Conservation (phyloP, 2,888 invertebrate species). For the Bellardia pandia region DNA sequence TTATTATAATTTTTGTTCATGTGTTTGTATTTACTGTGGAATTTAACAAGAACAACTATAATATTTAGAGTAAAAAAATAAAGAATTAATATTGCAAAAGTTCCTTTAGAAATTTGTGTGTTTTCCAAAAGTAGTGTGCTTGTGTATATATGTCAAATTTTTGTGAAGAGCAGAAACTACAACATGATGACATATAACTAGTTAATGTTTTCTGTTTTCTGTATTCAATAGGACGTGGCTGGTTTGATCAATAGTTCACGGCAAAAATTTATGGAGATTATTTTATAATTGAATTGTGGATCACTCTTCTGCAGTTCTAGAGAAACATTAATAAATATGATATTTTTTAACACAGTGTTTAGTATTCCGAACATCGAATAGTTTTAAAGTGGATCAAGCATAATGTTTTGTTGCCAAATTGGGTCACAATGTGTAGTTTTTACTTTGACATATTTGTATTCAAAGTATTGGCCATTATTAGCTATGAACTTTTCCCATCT, state of each 20-base stretch:
- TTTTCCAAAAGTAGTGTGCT: constrained; percentile 4
- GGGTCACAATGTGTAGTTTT: too few relatives aligned
- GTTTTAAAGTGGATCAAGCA: too few relatives aligned
- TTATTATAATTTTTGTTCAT: neutral
- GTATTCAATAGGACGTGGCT: constrained; percentile 1
- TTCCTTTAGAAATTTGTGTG: constrained; percentile 10
- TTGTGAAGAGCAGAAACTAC: neutral
- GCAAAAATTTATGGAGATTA: too few relatives aligned
- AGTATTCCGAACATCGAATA: too few relatives aligned
- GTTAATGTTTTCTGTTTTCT: constrained; percentile 32
- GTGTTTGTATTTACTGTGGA: neutral
- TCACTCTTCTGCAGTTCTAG: too few relatives aligned
- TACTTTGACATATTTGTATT: too few relatives aligned
- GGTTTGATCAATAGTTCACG: neutral
- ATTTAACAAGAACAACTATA: neutral
- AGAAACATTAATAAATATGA: too few relatives aligned
- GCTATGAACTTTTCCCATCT: too few relatives aligned
- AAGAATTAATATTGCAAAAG: constrained; percentile 40
- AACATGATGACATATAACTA: constrained; percentile 30
- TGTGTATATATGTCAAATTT: neutral
- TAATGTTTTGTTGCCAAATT: too few relatives aligned
- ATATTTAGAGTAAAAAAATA: neutral
- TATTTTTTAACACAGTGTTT: too few relatives aligned
- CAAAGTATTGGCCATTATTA: too few relatives aligned
- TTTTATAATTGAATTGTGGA: too few relatives aligned